These are phyloP conservation scores for Euclidia mi DNA, from an alignment of 2,888 invertebrate species.

Conservation along the genomic window DNA sequence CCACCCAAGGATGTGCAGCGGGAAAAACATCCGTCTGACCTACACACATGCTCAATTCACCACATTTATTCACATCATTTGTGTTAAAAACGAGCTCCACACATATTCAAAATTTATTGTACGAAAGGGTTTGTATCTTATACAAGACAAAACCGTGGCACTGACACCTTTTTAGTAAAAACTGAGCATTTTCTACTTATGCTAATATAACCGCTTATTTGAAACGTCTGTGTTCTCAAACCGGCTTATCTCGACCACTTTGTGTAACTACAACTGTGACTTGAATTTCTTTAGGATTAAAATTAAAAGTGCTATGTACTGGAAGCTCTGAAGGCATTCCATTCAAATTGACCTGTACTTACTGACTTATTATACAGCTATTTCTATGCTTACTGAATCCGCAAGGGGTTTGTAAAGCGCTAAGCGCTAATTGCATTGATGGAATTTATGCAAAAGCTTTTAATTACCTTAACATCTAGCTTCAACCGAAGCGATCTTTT, in stretches of 20 bases:
- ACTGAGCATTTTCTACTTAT: slow-evolving; percentile 43
- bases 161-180: slow-evolving; percentile 26
- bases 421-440: slow-evolving; percentile 8
- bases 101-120: no score
- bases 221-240: slow-evolving; percentile 38
- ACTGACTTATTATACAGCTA: slow-evolving; percentile 24
- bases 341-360: slow-evolving; percentile 42
- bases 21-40: neutral
- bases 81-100: neutral
- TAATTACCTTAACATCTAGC: no score
- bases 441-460: neutral
- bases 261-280: slow-evolving; percentile 46
- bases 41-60: neutral
- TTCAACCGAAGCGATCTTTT: no score
- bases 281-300: slow-evolving; percentile 48
- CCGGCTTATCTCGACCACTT: slow-evolving; percentile 42
- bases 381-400: slow-evolving; percentile 18
- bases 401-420: neutral
- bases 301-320: slow-evolving; percentile 37
- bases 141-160: slow-evolving; percentile 6
- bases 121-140: neutral
- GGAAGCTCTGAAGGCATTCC: slow-evolving; percentile 22
- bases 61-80: neutral
- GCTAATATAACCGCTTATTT: slow-evolving; percentile 43
- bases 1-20: neutral